Base-by-base conservation (phyloP, 2,888 invertebrate genomes). In the Masnerella sp. region DNA sequence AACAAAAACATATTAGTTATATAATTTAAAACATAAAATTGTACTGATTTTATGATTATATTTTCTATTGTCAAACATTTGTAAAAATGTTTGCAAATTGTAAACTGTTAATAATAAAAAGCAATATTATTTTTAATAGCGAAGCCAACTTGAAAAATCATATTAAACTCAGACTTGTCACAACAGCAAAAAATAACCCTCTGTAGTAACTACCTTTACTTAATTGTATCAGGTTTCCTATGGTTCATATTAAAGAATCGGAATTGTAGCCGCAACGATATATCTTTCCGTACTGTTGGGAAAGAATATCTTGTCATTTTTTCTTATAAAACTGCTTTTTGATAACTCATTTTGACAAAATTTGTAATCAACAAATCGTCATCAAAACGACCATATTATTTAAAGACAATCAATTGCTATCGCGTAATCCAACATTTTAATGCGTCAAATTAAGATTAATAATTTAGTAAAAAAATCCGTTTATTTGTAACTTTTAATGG, bases 261-360 rank as follows among this genome's bases (percentile, higher is more conserved):
- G 94, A 95, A 96, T 92, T 94, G 94, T 90, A 95, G 94, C 91
- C 95, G 94, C 93, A 95, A 93, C 91, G 94, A 94, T 93, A 95
- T 93, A 91, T 96, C 95, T 95, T 96, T 96, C 93, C 95, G 94
- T 94, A 96, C 95, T 95, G 94, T 89, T 91, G 91, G 89, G 90
- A 90, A 90, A 90, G 88, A 91, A 87, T 87, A 83, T 80, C 81
- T 81, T 77, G 78, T 43, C n/a, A n/a, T n/a, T n/a, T n/a, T n/a
- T n/a, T 77, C 77, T 84, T 76, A 84, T 11, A 17, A 49, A 9
- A 11, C 11, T 18, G 14, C 7, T 47, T 74, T n/a, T 34, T 12
- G 1, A 34, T 34, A 5, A 12, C 11, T 34, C 11, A n/a, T 25
- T 56, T 70, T 15, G 47, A 34, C 12, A 34, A 2, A 40, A 40